Base-by-base conservation (phyloP, 2,888 invertebrate genomes). In the Mythimna loreyi region DNA sequence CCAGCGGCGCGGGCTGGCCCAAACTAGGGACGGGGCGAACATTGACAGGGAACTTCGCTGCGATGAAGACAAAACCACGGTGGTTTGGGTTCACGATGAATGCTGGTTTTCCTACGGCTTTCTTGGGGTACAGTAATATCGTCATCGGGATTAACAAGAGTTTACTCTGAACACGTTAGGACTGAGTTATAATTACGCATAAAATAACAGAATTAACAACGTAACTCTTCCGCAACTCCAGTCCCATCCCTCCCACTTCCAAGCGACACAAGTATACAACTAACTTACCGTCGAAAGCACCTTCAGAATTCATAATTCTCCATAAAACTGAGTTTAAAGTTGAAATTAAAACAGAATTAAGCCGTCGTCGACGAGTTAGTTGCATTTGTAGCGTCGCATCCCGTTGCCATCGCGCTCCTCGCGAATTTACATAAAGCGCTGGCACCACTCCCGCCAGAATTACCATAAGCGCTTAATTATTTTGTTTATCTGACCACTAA, bases 401-500 rank as follows among this genome's bases (percentile, higher is more conserved):
- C 73, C 60, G 65, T 58, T 40, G 33, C 66, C 40, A 71, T 74
- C 70, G 66, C 30, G 23, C n/a, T 59, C 30, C 56, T 59, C 40
- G 76, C 75, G 56, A 67, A 89, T 90, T 90, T 86, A 87, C 90
- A 91, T 90, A 88, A 89, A 87, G 86, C 86, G 33, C 81, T 83
- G 79, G 85, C 76, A 80, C 72, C 83, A 83, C 82, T 81, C 85
- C 83, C 82, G 77, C 74, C 78, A 77, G 79, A 80, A 89, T 91
- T 90, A 89, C 87, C 92, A 91, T 92, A 90, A 92, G 88, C 89
- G 91, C 89, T 93, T 93, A 92, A 92, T 93, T 93, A 92, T 93
- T 93, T 93, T 92, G 93, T 93, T 93, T 93, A 92, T 93, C 92
- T 93, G 91, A 92, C 93, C 93, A 91, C 90, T 92, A 91, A 92